These are phyloP conservation scores for Trichacis sp. DNA, from an alignment of 2,888 invertebrate species.

Conservation along the genomic window DNA sequence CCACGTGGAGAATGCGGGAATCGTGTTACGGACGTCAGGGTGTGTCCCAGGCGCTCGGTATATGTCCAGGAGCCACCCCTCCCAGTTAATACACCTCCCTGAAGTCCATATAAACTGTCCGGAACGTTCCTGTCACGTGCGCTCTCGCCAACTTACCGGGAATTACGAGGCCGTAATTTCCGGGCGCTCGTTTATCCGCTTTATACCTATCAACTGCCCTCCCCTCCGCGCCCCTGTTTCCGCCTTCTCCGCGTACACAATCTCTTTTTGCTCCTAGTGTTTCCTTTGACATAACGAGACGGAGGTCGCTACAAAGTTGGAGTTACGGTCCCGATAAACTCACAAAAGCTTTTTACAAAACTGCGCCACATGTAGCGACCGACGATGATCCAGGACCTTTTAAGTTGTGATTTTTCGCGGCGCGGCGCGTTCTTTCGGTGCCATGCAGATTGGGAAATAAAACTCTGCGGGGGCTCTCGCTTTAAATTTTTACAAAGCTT, in stretches of 20 bases:
- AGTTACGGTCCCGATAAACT: conserved; percentile 62
- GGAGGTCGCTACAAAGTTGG: conserved; percentile 55
- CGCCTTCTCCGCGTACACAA: conserved; percentile 34
- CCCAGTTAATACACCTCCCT: conserved; percentile 46
- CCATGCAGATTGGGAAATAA: neutral
- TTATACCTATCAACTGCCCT: conserved; percentile 34
- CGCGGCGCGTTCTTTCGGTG: neutral
- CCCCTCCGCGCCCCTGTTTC: conserved; percentile 23
- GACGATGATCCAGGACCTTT: neutral
- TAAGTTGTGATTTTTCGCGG: neutral
- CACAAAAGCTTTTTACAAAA: conserved; percentile 67
- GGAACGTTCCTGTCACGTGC: conserved; percentile 53
- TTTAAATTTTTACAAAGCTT: neutral
- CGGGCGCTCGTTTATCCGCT: conserved; percentile 41
- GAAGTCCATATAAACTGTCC: conserved; percentile 60
- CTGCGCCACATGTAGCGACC: too few relatives aligned
- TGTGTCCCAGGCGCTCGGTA: conserved; percentile 35
- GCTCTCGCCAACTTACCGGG: conserved; percentile 63
- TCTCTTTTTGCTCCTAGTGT: conserved; percentile 24
- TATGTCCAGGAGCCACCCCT: conserved; percentile 48
- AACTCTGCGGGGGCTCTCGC: neutral
- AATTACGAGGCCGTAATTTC: conserved; percentile 66
- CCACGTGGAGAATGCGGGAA: conserved; percentile 55
- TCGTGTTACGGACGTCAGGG: conserved; percentile 57
- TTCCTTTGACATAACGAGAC: conserved; percentile 6